phyloP scores from a whole-genome alignment of 2,113 vertebrate genomes.

The Baryphthengus martii region DNA sequence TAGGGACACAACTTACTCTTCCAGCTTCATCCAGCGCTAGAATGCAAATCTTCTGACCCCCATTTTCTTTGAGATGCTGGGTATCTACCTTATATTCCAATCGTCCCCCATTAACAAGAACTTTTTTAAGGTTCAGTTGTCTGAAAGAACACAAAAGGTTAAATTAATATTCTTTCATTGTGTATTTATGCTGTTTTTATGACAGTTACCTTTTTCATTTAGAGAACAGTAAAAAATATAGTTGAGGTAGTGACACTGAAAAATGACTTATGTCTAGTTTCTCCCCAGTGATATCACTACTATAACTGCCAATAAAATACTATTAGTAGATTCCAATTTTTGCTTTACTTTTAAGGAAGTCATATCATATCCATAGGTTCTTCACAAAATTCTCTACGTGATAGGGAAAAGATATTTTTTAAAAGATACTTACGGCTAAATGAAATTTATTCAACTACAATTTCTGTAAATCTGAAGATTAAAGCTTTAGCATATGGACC shows the following conservation, averaged over 20 bases:
- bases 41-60: slow-evolving; percentile 84
- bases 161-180: not conserved
- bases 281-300: not conserved
- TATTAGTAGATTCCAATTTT: not conserved
- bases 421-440: too few species aligned
- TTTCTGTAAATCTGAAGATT: too few species aligned
- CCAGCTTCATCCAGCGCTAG: slow-evolving; percentile 91
- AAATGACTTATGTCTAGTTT: not conserved
- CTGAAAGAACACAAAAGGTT: slow-evolving; percentile 67
- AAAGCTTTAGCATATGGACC: not conserved
- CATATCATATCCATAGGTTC: not conserved
- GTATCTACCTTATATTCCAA: slow-evolving; percentile 90
- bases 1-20: slow-evolving; percentile 78
- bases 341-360: not conserved
- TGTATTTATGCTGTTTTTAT: not conserved
- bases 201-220: not conserved
- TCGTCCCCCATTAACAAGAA: slow-evolving; percentile 88
- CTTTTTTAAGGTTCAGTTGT: slow-evolving; percentile 92
- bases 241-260: not conserved
- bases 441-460: too few species aligned
- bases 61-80: slow-evolving; percentile 86
- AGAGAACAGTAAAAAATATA: not conserved
- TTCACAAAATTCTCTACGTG: not conserved
- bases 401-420: too few species aligned
- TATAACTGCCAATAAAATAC: not conserved